Conservation (phyloP, 2,888 invertebrate genomes). For the Tortricodes alternella region DNA sequence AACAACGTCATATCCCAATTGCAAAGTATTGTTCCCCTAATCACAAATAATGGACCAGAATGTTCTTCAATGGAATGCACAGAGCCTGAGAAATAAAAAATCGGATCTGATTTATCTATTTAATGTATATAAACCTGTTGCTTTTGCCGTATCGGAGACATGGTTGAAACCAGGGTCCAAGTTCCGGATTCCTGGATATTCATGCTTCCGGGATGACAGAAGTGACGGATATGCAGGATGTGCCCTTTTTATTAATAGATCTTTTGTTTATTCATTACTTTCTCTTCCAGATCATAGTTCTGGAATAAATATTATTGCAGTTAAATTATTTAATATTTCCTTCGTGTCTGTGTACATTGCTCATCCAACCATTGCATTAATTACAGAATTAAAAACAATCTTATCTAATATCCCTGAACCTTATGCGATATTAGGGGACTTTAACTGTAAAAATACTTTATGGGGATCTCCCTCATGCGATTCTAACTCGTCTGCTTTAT, state of each 20-base stretch:
- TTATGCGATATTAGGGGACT: conserved; percentile 7
- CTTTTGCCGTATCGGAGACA: conserved; percentile 7
- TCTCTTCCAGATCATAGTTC: background rate
- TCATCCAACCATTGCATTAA: background rate
- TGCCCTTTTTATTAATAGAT: background rate
- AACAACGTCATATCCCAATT: background rate
- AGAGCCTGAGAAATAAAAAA: too few species aligned
- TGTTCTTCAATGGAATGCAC: background rate
- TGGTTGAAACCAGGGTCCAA: too few species aligned
- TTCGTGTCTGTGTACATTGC: conserved; percentile 11
- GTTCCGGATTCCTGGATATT: conserved; percentile 2
- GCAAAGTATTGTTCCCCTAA: background rate
- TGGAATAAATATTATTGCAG: conserved; percentile 3
- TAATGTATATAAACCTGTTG: background rate
- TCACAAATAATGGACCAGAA: conserved; percentile 1
- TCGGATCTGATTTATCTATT: conserved; percentile 3
- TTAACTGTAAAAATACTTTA: background rate
- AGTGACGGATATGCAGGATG: background rate
- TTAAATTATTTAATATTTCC: background rate
- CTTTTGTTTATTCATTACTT: background rate
- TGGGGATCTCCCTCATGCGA: background rate
- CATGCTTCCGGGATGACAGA: background rate
- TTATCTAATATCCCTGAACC: background rate
- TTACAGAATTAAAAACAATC: background rate
- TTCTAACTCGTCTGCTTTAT: background rate